Evolutionary conservation across 2,888 invertebrate genomes (phyloP).

Genomic region (Mimas tiliae): DNA sequence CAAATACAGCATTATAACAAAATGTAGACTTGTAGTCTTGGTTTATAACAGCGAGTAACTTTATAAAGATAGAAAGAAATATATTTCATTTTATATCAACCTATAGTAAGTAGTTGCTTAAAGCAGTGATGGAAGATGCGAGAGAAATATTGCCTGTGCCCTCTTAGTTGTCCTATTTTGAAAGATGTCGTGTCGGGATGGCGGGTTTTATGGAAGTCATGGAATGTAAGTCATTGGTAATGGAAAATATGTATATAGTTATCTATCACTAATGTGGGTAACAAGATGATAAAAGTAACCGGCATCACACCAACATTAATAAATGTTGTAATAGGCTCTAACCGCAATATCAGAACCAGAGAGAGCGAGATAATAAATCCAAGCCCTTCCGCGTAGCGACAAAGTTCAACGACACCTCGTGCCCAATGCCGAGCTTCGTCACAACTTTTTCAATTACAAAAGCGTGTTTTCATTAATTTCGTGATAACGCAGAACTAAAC

Average conservation of each 20-base stretch:
- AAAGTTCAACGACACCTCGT: conserved; percentile 1
- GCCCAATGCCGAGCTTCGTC: background rate
- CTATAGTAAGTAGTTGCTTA: no score
- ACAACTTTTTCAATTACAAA: conserved; percentile 24
- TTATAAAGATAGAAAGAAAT: no score
- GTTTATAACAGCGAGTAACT: no score
- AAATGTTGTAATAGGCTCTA: conserved; percentile 7
- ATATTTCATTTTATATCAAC: no score
- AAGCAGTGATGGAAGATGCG: no score
- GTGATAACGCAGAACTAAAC: conserved; percentile 13
- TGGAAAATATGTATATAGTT: background rate
- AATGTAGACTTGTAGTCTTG: no score
- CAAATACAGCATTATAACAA: no score
- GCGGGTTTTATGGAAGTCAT: no score
- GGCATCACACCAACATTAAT: background rate
- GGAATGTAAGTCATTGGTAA: no score
- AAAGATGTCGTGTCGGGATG: no score
- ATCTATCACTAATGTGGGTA: background rate
- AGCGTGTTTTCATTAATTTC: conserved; percentile 19
- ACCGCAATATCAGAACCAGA: background rate
- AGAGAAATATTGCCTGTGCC: no score
- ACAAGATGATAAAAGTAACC: background rate
- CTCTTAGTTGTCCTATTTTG: no score
- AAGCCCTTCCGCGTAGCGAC: conserved; percentile 11
- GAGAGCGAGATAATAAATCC: conserved; percentile 9